phyloP scores from a whole-genome alignment of 2,888 invertebrate genomes.

The Philereme transversata region DNA sequence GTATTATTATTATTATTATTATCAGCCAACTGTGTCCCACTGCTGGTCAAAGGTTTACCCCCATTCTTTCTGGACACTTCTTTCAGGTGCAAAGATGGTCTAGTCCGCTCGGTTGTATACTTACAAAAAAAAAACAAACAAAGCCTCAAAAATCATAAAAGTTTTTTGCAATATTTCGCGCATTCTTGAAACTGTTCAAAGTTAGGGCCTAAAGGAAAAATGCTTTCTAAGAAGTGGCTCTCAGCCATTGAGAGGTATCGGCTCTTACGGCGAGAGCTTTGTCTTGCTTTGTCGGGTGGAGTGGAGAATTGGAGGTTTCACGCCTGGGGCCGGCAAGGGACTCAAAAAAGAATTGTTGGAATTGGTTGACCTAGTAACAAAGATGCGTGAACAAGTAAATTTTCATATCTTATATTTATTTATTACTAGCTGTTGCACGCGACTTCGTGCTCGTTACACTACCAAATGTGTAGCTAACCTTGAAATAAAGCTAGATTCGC shows the following conservation, averaged over 20 bases:
- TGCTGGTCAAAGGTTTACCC: too few species aligned
- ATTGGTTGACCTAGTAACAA: too few species aligned
- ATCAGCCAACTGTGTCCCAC: too few species aligned
- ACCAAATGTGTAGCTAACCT: too few species aligned
- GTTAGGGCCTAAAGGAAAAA: slow-evolving; percentile 27
- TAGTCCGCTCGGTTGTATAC: not conserved
- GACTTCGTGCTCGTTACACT: too few species aligned
- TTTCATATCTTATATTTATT: too few species aligned
- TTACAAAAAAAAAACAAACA: not conserved
- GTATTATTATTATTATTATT: too few species aligned
- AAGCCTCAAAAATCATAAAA: not conserved
- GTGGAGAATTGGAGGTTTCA: slow-evolving; percentile 13
- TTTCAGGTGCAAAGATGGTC: too few species aligned
- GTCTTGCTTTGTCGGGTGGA: slow-evolving; percentile 18
- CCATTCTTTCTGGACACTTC: too few species aligned
- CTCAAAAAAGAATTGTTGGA: not conserved
- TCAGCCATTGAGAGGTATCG: slow-evolving; percentile 31
- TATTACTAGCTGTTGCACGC: too few species aligned
- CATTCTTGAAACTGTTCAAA: slow-evolving; percentile 14
- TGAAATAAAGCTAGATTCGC: too few species aligned
- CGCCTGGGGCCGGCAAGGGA: not conserved
- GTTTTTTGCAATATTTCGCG: slow-evolving; percentile 1
- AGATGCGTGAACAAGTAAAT: too few species aligned
- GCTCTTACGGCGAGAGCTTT: slow-evolving; percentile 20
- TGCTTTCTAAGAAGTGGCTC: slow-evolving; percentile 32